A percentile compares a stretch with the other conserved stretches of the same genome.
These are phyloP conservation scores for Macaria liturata DNA, from an alignment of 2,888 invertebrate genomes.

Conservation along the genomic window DNA sequence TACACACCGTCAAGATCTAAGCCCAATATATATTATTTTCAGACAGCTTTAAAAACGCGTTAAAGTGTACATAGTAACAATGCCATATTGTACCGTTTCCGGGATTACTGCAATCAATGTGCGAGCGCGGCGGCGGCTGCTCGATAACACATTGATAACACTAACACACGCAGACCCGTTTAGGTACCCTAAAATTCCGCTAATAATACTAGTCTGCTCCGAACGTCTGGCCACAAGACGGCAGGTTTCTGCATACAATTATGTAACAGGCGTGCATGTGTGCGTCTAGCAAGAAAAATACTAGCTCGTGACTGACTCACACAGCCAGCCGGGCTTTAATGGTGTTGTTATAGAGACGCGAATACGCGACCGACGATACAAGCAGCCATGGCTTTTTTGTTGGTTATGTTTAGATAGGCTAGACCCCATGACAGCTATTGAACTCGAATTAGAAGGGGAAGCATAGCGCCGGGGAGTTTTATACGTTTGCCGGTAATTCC, in stretches of 20 bases:
- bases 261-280: slow-evolving; percentile 41
- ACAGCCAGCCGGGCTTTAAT: slow-evolving; percentile 36
- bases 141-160: slow-evolving; percentile 29
- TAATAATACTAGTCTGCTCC: slow-evolving; percentile 34
- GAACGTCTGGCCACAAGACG: slow-evolving; percentile 29
- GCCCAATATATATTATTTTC: too few species aligned
- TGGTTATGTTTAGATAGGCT: slow-evolving; percentile 33
- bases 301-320: slow-evolving; percentile 53
- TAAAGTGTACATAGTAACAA: slow-evolving; percentile 12
- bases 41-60: neutral
- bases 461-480: slow-evolving; percentile 25
- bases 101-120: slow-evolving; percentile 25
- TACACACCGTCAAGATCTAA: too few species aligned
- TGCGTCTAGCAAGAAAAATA: slow-evolving; percentile 43
- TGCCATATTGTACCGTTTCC: slow-evolving; percentile 19
- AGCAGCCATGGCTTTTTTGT: slow-evolving; percentile 40
- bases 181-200: slow-evolving; percentile 31
- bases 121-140: slow-evolving; percentile 2
- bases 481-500: slow-evolving; percentile 35
- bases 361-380: slow-evolving; percentile 44
- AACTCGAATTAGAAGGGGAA: slow-evolving; percentile 41
- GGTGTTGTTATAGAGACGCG: slow-evolving; percentile 46
- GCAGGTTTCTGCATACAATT: slow-evolving; percentile 42
- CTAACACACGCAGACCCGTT: slow-evolving; percentile 14
- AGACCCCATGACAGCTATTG: slow-evolving; percentile 32